phyloP scores from a whole-genome alignment of 2,888 invertebrate species.

The Amiota minor region DNA sequence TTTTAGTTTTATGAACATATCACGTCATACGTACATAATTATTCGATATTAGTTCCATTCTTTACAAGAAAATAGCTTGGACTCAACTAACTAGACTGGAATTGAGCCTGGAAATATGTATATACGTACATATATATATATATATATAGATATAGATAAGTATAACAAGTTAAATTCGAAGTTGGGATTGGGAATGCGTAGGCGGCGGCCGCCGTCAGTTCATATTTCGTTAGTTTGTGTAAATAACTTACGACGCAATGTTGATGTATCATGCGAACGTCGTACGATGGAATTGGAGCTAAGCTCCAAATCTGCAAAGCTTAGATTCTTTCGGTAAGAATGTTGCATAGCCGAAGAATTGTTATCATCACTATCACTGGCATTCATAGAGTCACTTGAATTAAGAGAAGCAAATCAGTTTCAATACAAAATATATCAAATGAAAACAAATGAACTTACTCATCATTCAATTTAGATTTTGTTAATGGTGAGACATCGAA shows the following conservation, averaged over 20 bases:
- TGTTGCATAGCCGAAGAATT: no score
- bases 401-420: no score
- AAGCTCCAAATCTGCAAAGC: conserved; percentile 54
- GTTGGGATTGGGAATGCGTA: background rate
- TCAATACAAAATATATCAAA: no score
- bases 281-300: conserved; percentile 47
- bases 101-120: conserved; percentile 4
- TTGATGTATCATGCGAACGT: conserved; percentile 62
- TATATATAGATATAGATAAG: background rate
- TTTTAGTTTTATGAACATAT: conserved; percentile 23
- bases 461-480: conserved; percentile 63
- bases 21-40: conserved; percentile 10
- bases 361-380: no score
- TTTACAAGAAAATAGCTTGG: conserved; percentile 19
- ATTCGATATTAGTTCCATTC: conserved; percentile 6
- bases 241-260: conserved; percentile 68
- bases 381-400: no score
- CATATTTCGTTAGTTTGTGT: conserved; percentile 57
- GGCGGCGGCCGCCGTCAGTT: background rate
- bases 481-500: conserved; percentile 53
- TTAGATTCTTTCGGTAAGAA: conserved; percentile 14
- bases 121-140: background rate
- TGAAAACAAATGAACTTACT: conserved; percentile 42
- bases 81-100: background rate
- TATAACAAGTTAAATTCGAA: conserved; percentile 15